Evolutionary conservation across 2,888 invertebrate genomes (phyloP), one percentile per base, ranked within the genome.

Genomic region (Amiota mariae): DNA sequence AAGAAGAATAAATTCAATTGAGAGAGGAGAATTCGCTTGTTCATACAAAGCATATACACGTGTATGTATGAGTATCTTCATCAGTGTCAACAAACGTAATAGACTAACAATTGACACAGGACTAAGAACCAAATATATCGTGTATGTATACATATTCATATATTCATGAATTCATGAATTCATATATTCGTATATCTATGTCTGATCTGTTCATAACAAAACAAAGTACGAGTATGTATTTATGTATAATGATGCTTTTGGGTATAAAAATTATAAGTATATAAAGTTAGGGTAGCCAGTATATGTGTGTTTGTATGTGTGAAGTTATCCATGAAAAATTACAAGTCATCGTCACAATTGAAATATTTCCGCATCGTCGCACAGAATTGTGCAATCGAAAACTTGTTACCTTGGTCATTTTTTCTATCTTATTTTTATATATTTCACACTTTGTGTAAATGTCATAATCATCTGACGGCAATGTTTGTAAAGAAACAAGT

Each of bases 341-440:
- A 83, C 82, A 85, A 83, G 85, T 83, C 82, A 83, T 84, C 85
- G 78, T 77, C 82, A 84, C 82, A 83, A 83, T 83, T 85, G 85
- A 83, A 83, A 85, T 85, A 83, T 85, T 83, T 83, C 81, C 85
- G 85, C 82, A 82, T 81, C 81, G 84, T 77, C 78, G 85, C 78
- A 82, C 85, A 80, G 82, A 82, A 82, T 85, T 82, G 84, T 81
- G 81, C 82, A 70, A 70, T 59, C 59, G 59, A 59, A 66, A 66
- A 66, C 11, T 24, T 18, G n/a, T 48, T 47, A 47, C 9, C 48
- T 66, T 10, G 49, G n/a, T 48, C 66, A 66, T 8, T 66, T 15
- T 36, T 46, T 18, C 20, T 24, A 2, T 57, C 8, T 59, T 8
- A 20, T 59, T 59, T 18, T 9, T 56, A 56, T 11, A 15, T 18